Conservation (phyloP, 2,888 invertebrate species). For the Venustoraphidia nigricollis region DNA sequence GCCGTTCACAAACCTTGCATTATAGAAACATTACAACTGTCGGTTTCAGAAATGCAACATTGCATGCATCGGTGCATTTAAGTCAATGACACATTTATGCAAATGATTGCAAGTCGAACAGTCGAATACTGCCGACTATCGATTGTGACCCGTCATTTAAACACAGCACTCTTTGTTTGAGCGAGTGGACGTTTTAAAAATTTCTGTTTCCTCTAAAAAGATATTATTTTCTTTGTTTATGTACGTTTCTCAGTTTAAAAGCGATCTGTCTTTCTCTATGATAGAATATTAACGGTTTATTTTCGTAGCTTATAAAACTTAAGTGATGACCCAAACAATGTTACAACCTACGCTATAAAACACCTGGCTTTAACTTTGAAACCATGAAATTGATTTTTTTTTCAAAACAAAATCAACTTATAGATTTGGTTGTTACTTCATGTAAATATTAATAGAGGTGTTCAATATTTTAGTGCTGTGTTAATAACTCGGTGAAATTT, state of each 20-base stretch:
- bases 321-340: background rate
- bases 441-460: no score
- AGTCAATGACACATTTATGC: conserved; percentile 6
- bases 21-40: background rate
- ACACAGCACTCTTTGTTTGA: background rate
- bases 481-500: no score
- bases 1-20: background rate
- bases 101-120: background rate
- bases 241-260: no score
- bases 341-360: background rate
- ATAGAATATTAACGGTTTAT: no score
- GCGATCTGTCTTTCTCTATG: no score
- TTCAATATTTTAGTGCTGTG: no score
- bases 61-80: conserved; percentile 6
- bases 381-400: background rate
- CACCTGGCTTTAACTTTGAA: background rate
- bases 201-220: background rate
- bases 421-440: no score
- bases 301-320: no score
- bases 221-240: background rate
- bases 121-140: background rate
- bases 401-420: no score
- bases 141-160: background rate
- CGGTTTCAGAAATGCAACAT: conserved; percentile 1
- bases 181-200: background rate